phyloP scores from a whole-genome alignment of 2,113 vertebrate species.

The Riparia riparia region DNA sequence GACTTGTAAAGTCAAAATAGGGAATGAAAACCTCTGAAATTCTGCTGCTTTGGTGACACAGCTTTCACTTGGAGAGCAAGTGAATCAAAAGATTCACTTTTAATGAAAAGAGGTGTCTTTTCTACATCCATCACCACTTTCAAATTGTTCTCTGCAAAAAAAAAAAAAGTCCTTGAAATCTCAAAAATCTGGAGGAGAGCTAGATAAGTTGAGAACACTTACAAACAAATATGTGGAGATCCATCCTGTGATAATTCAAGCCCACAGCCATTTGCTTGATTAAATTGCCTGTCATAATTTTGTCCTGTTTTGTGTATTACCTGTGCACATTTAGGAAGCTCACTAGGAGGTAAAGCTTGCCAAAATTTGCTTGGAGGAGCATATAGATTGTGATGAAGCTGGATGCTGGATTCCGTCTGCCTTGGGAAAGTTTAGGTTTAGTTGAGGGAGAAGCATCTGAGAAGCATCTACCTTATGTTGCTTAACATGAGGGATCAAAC shows the following conservation, averaged over 20 bases:
- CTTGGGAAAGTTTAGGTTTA: background rate
- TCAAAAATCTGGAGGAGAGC: background rate
- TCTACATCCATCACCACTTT: background rate
- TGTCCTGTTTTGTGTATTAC: rapidly evolving
- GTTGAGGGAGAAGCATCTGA: no score
- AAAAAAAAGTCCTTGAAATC: background rate
- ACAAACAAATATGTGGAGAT: background rate
- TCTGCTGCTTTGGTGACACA: background rate
- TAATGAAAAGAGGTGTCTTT: background rate
- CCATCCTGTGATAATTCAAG: background rate
- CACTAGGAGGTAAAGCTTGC: background rate
- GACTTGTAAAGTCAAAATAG: background rate
- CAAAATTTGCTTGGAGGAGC: background rate
- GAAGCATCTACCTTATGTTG: background rate
- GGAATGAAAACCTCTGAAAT: background rate
- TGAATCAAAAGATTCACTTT: background rate
- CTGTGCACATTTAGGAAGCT: background rate
- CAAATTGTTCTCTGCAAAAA: background rate
- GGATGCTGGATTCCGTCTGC: background rate
- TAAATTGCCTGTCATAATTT: background rate
- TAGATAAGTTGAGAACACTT: background rate
- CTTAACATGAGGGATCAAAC: background rate
- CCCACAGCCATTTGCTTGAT: background rate
- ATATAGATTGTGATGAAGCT: background rate
- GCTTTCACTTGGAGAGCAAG: background rate